These are phyloP conservation scores for Taenaris catops DNA, from an alignment of 2,888 invertebrate genomes.

Conservation along the genomic window DNA sequence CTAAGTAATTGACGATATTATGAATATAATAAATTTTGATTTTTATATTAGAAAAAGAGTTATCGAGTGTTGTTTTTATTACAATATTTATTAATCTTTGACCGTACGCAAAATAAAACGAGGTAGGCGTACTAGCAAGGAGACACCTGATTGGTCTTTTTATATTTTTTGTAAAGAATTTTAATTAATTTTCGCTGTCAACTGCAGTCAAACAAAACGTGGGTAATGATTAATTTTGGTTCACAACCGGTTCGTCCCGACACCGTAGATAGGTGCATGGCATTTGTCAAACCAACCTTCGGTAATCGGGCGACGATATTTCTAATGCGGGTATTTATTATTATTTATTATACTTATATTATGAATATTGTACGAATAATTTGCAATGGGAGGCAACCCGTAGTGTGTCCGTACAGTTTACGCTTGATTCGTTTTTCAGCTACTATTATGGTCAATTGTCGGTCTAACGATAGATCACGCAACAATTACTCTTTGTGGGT, in stretches of 20 bases:
- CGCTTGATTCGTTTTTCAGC: too few relatives aligned
- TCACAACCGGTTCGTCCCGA: conserved; percentile 38
- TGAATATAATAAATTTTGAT: too few relatives aligned
- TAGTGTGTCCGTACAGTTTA: too few relatives aligned
- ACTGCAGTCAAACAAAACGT: conserved; percentile 65
- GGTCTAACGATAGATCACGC: conserved; percentile 8
- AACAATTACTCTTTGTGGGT: conserved; percentile 4
- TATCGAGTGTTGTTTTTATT: too few relatives aligned
- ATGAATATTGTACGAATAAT: too few relatives aligned
- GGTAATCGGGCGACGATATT: conserved; percentile 19
- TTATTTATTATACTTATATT: too few relatives aligned
- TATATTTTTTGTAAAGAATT: conserved; percentile 66
- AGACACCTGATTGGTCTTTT: conserved; percentile 66
- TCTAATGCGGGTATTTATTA: too few relatives aligned
- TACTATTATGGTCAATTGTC: conserved; percentile 12
- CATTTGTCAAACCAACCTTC: conserved; percentile 29
- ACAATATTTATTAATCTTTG: conserved; percentile 42
- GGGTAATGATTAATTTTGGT: conserved; percentile 66
- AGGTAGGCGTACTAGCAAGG: conserved; percentile 59
- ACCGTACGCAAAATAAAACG: conserved; percentile 57
- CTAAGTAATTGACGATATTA: too few relatives aligned
- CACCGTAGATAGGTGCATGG: conserved; percentile 27
- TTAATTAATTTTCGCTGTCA: conserved; percentile 78
- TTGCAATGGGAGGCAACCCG: too few relatives aligned
- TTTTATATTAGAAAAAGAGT: too few relatives aligned